These are phyloP conservation scores for Nerophis ophidion DNA, from an alignment of 2,113 vertebrate genomes.

Conservation along the genomic window DNA sequence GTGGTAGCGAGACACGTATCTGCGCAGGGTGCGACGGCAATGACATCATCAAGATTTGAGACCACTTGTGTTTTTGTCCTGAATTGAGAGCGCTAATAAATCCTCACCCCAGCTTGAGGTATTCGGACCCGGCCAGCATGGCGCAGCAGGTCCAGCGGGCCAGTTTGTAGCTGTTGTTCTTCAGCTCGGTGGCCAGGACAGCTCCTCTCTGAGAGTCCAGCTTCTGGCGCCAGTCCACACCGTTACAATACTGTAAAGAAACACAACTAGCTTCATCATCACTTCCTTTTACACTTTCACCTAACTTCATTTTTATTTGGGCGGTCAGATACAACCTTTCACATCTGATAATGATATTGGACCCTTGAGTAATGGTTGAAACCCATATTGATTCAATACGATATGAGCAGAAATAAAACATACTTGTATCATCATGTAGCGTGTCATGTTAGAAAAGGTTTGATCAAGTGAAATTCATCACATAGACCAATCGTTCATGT, in stretches of 20 bases:
- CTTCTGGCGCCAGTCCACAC: constrained; percentile 98
- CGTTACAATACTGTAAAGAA: constrained; percentile 83
- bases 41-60: neutral
- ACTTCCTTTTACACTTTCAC: no score
- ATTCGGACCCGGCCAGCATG: constrained; percentile 91
- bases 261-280: neutral
- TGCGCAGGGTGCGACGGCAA: constrained; percentile 31
- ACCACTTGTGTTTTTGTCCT: no score
- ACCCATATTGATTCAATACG: no score
- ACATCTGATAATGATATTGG: no score
- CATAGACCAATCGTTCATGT: no score
- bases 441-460: no score
- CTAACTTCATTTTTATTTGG: no score
- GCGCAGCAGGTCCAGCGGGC: constrained; percentile 97
- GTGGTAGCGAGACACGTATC: constrained; percentile 95
- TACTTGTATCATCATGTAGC: no score
- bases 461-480: no score
- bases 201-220: constrained; percentile 96
- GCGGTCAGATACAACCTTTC: no score
- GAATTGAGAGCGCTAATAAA: neutral
- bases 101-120: constrained; percentile 94
- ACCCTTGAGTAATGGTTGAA: no score
- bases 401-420: no score
- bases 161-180: constrained; percentile 98
- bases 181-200: constrained; percentile 95